phyloP scores from a whole-genome alignment of 2,797 vertebrate genomes.

The Phoeniculus purpureus region DNA sequence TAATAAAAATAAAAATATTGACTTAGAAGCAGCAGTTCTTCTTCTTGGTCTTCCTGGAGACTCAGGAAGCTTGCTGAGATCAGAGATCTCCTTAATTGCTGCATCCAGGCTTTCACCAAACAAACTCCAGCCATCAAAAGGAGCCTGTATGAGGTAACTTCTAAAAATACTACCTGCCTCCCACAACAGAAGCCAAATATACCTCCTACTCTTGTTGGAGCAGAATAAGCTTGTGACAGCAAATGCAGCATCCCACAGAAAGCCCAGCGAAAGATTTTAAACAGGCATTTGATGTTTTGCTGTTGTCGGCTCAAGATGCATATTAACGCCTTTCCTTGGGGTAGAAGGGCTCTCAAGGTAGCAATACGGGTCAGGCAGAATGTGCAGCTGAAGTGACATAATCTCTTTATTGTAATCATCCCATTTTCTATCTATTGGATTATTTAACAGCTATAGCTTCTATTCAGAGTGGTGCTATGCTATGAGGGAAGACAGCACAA shows the following conservation, averaged over 20 bases:
- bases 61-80: constrained; percentile 40
- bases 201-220: constrained; percentile 17
- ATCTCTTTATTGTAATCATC: constrained; percentile 2
- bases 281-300: constrained; percentile 14
- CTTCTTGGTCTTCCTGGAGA: constrained; percentile 16
- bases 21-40: constrained; percentile 25
- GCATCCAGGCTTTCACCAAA: constrained; percentile 24
- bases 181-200: constrained; percentile 61
- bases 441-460: constrained; percentile 19
- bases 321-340: constrained; percentile 1
- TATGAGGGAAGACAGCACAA: neutral
- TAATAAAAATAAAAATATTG: neutral
- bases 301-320: constrained; percentile 20
- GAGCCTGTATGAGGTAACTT: constrained; percentile 33
- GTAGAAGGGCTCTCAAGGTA: neutral
- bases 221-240: constrained; percentile 40
- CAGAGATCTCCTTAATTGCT: constrained; percentile 60
- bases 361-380: constrained; percentile 21
- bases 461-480: neutral
- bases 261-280: neutral
- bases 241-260: constrained; percentile 42
- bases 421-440: neutral
- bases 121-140: constrained; percentile 55
- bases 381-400: constrained; percentile 3
- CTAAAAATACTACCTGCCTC: constrained; percentile 63